Conservation (phyloP, 2,888 invertebrate species). For the Psylliodes chrysocephalus region DNA sequence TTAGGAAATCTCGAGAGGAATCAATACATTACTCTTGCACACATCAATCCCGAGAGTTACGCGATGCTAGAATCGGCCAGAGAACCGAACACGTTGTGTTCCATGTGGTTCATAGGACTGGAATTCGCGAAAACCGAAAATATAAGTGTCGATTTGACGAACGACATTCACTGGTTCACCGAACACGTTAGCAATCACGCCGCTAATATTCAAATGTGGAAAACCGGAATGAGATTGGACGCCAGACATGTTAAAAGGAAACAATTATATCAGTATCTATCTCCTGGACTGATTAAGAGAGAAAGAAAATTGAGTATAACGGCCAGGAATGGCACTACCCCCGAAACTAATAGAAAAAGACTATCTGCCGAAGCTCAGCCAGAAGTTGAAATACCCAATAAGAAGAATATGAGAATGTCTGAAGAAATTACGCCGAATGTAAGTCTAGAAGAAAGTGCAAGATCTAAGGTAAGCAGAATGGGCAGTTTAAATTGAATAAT, state of each 20-base stretch:
- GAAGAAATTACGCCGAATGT: slow-evolving; percentile 56
- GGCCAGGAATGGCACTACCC: slow-evolving; percentile 41
- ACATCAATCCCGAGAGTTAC: slow-evolving; percentile 94
- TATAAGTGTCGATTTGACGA: slow-evolving; percentile 91
- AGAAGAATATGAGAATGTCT: slow-evolving; percentile 55
- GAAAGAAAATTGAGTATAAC: slow-evolving; percentile 73
- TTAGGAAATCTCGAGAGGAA: slow-evolving; percentile 89
- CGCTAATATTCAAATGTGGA: slow-evolving; percentile 73
- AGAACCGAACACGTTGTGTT: slow-evolving; percentile 72
- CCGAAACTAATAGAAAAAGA: slow-evolving; percentile 52
- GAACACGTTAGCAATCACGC: slow-evolving; percentile 86
- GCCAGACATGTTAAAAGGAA: slow-evolving; percentile 88
- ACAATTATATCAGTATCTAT: slow-evolving; percentile 78
- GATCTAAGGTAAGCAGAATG: no score
- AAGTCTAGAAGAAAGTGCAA: slow-evolving; percentile 35
- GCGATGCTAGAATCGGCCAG: slow-evolving; percentile 64
- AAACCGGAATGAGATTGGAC: slow-evolving; percentile 83
- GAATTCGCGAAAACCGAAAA: slow-evolving; percentile 86
- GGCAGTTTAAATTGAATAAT: no score
- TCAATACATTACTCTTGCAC: slow-evolving; percentile 89
- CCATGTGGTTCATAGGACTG: slow-evolving; percentile 98
- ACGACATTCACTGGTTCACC: slow-evolving; percentile 91
- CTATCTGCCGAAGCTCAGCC: slow-evolving; percentile 46
- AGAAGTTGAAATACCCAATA: slow-evolving; percentile 47
- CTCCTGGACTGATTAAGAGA: slow-evolving; percentile 75